Base-by-base conservation (phyloP, 2,888 invertebrate species). In the Temnothorax unifasciatus region DNA sequence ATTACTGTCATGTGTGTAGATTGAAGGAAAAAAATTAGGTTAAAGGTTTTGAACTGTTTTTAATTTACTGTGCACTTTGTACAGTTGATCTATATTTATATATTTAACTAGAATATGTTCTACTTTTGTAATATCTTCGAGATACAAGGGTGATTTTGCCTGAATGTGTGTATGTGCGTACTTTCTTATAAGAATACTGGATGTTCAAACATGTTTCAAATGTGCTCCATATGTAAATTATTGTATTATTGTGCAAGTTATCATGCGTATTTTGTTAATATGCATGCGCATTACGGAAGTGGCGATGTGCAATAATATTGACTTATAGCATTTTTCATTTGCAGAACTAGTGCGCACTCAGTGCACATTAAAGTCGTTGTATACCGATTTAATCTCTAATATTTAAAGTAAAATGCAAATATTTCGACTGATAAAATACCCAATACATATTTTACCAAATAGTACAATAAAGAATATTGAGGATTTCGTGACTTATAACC, bases 11-110 rank as follows among this genome's bases (percentile, higher is more conserved):
- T 25, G n/a, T 50, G 50, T 18, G 50, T 50, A 15, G 15, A 9
- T 54, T 54, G n/a, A 54, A 52, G 68, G 11, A 50, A 41, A 29
- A 6, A 34, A 34, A 6, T 34, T 21, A 75, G 18, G 5, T 52
- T 77, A 15, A n/a, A 77, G 41, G 9, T 68, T 77, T 77, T 6
- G 13, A 13, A 41, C 18, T n/a, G 15, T 41, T n/a, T 68, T 77
- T 68, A 54, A 41, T 41, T 77, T 77, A 52, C 57, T 44, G 50
- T 44, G 29, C 52, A 52, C 57, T 75, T 76, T 25, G 29, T n/a
- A 6, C 13, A 79, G 68, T n/a, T 83, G 25, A 66, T 75, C 18
- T 50, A 52, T 41, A 57, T 34, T 18, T 21, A 15, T 81, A 52
- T 52, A 47, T 59, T 18, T 47, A 41, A 50, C 47, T 47, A 34